phyloP scores from a whole-genome alignment of 2,797 vertebrate species.

The Phataginus tetradactyla region DNA sequence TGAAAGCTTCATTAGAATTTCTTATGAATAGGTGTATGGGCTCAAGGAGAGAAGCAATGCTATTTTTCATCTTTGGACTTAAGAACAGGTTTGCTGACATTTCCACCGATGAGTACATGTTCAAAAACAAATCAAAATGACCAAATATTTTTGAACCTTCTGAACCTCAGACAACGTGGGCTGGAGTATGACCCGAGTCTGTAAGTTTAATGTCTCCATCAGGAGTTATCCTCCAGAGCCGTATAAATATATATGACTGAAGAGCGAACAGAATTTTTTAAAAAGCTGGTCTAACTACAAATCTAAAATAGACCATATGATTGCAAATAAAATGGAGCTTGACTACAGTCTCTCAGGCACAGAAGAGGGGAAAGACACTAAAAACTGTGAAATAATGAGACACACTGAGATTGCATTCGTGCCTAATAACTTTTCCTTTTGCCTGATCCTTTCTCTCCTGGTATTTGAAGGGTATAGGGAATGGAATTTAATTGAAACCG shows the following conservation, averaged over 20 bases:
- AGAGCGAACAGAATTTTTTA: conserved; percentile 29
- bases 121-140: conserved; percentile 43
- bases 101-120: background rate
- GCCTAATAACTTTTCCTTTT: conserved; percentile 60
- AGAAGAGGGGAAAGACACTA: conserved; percentile 22
- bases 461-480: background rate
- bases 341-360: conserved; percentile 34
- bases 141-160: conserved; percentile 55
- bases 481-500: conserved; percentile 60
- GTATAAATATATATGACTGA: conserved; percentile 50
- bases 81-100: conserved; percentile 38
- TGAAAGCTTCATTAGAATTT: background rate
- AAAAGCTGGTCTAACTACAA: conserved; percentile 39
- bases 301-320: conserved; percentile 63
- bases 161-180: background rate
- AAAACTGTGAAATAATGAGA: conserved; percentile 41
- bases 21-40: background rate
- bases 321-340: conserved; percentile 49
- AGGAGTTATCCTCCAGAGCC: conserved; percentile 14
- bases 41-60: background rate
- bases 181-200: background rate
- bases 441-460: background rate
- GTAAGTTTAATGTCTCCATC: background rate
- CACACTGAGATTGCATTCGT: conserved; percentile 26
- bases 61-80: conserved; percentile 41